A percentile compares a stretch with the other conserved stretches of the same genome.
Conservation (phyloP, 2,888 invertebrate genomes). For the Polydesmus complanatus region DNA sequence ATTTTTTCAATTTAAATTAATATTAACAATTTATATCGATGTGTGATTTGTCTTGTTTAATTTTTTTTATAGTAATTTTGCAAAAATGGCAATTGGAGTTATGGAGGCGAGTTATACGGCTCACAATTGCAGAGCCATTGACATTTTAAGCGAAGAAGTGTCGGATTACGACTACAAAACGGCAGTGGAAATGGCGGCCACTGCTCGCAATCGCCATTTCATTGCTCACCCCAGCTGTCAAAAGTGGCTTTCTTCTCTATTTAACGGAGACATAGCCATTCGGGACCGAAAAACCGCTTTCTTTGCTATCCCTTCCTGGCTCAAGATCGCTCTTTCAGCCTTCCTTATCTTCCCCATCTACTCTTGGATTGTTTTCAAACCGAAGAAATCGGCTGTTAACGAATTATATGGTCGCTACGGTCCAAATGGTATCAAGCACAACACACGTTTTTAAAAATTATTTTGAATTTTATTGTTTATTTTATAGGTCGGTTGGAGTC, state of each 20-base stretch:
- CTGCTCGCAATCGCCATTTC: slow-evolving; percentile 24
- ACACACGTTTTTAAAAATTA: too few relatives aligned
- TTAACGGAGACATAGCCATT: slow-evolving; percentile 28
- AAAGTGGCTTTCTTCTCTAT: slow-evolving; percentile 29
- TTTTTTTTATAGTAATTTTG: slow-evolving; percentile 27
- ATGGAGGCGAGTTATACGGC: slow-evolving; percentile 22
- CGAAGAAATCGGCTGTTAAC: background rate
- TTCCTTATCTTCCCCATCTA: slow-evolving; percentile 22
- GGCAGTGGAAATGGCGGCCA: slow-evolving; percentile 22
- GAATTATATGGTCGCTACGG: background rate
- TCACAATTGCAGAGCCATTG: slow-evolving; percentile 21
- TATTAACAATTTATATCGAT: too few relatives aligned
- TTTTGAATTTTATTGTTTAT: too few relatives aligned
- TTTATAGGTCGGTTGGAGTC: too few relatives aligned
- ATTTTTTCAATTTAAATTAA: background rate
- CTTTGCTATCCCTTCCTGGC: slow-evolving; percentile 27
- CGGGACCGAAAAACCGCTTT: slow-evolving; percentile 27
- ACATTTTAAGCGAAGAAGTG: slow-evolving; percentile 21
- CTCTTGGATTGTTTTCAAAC: slow-evolving; percentile 21
- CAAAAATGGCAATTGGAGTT: slow-evolving; percentile 26
- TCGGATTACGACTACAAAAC: slow-evolving; percentile 21
- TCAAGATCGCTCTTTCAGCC: slow-evolving; percentile 27
- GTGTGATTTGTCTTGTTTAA: background rate
- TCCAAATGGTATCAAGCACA: background rate
- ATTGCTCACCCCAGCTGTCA: slow-evolving; percentile 32